These are phyloP conservation scores for Coracopsis vasa DNA, from an alignment of 2,113 vertebrate genomes.

Conservation along the genomic window DNA sequence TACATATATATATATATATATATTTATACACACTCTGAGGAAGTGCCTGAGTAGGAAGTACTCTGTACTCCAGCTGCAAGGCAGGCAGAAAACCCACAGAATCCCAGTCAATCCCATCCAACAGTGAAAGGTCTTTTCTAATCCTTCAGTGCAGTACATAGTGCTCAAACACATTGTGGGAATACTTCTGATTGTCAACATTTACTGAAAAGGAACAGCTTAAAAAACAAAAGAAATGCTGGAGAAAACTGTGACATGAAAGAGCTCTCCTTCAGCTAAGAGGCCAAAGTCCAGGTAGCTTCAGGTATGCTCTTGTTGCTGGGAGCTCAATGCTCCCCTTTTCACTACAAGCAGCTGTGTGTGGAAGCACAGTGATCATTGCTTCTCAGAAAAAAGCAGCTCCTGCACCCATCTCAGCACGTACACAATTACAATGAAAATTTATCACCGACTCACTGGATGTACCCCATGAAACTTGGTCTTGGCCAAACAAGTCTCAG, in stretches of 20 bases:
- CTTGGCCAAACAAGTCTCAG: background rate
- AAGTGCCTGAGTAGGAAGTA: background rate
- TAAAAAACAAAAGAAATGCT: background rate
- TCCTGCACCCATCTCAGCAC: background rate
- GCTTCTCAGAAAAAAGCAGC: background rate
- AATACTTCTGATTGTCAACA: background rate
- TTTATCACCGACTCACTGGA: background rate
- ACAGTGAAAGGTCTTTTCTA: background rate
- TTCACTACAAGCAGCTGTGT: background rate
- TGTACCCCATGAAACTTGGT: background rate
- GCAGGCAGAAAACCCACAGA: background rate
- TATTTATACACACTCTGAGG: too few relatives aligned
- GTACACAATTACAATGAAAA: background rate
- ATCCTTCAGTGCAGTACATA: rapidly evolving
- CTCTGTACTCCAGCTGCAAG: background rate
- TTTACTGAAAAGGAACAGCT: background rate
- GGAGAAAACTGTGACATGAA: background rate
- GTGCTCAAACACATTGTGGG: background rate
- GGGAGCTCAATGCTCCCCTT: background rate
- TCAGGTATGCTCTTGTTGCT: background rate
- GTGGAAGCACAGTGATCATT: rapidly evolving
- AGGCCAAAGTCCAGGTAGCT: background rate
- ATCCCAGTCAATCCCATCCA: background rate
- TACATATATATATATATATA: too few relatives aligned
- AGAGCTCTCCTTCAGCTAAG: background rate